phyloP scores from a whole-genome alignment of 2,888 invertebrate species.

The Odontothrips loti region DNA sequence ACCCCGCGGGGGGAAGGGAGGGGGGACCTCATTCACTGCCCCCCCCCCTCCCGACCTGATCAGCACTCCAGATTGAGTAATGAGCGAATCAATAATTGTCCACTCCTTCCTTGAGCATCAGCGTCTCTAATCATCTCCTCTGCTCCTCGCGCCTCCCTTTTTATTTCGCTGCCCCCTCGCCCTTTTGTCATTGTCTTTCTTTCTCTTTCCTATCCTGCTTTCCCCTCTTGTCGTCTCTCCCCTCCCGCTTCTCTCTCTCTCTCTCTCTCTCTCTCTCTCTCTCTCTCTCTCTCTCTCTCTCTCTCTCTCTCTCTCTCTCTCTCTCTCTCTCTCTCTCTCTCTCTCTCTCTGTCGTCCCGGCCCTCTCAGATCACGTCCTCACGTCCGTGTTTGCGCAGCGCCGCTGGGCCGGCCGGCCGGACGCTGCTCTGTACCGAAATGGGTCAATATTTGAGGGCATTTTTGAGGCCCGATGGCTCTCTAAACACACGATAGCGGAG shows the following conservation, averaged over 20 bases:
- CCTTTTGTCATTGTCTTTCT: not conserved
- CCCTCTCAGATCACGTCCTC: not conserved
- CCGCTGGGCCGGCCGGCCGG: not conserved
- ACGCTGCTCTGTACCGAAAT: not conserved
- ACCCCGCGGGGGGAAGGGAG: too few species aligned
- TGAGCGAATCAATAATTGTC: constrained; percentile 24
- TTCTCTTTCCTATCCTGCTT: not conserved
- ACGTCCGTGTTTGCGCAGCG: not conserved
- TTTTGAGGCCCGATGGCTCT: not conserved
- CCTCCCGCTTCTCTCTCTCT: not conserved
- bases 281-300: not conserved
- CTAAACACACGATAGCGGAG: not conserved
- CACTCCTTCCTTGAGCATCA: not conserved
- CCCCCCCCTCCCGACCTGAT: not conserved
- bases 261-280: not conserved
- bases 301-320: too few species aligned
- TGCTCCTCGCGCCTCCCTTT: not conserved
- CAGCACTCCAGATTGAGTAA: constrained; percentile 4
- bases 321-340: not conserved
- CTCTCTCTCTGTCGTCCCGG: not conserved
- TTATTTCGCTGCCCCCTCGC: not conserved
- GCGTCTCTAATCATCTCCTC: not conserved
- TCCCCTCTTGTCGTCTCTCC: not conserved
- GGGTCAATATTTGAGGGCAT: constrained; percentile 4
- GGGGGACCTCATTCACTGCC: not conserved